Evolutionary conservation across 2,888 invertebrate genomes (phyloP), one percentile per base, ranked within the genome.

Genomic region (Tipula confusa): DNA sequence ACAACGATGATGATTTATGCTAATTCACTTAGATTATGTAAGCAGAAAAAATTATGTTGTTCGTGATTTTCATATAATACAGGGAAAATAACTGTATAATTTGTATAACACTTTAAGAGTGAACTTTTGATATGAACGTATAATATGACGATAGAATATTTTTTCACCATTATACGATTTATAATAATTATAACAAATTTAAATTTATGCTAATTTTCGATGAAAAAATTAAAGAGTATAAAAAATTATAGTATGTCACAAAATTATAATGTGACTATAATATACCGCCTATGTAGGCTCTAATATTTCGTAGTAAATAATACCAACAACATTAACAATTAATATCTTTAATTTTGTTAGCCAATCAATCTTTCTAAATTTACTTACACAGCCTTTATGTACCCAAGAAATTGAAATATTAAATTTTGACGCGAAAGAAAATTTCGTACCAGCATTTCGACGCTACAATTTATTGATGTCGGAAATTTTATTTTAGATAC

Each of bases 11-110:
- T 64, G 64, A 64, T 64, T 64, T 64, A 64, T 64, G 64, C 64
- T 64, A 64, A 64, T 64, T 64, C 64, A 64, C 64, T 18, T 64
- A 64, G 64, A 64, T 64, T 64, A 64, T 64, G 64, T 64, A 64
- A 64, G 64, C 64, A 64, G 64, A 64, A 64, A 64, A n/a, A 64
- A 64, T 64, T 64, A 64, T 64, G 64, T 64, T 64, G 64, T 64
- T 64, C 64, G 64, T 64, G 64, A 64, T 64, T 64, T 64, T 3
- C 64, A 64, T 24, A 24, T 64, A 64, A n/a, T n/a, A 43, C n/a
- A 43, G 64, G 64, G 64, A 64, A 64, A 24, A 64, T 43, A 1
- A 43, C 7, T 33, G 6, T 33, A 15, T 43, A 43, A 43, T 64
- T 64, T 24, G 43, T 15, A 43, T 15, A 64, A 2, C 64, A 64